Percentiles rank a stretch among this genome's conserved stretches.
phyloP scores from a whole-genome alignment of 2,888 invertebrate species.

The Thera britannica region DNA sequence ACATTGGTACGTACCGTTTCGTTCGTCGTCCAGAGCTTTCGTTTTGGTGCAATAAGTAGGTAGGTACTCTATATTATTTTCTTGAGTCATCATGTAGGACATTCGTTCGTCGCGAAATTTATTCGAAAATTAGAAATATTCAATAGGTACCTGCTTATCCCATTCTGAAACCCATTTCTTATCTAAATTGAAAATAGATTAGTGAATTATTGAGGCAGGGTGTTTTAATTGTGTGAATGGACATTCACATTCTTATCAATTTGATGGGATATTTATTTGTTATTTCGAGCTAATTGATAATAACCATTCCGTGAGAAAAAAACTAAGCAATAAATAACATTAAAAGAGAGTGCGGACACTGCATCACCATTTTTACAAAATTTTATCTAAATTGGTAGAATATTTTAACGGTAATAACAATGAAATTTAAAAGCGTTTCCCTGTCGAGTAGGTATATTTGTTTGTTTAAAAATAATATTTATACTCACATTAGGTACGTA shows the following conservation, averaged over 20 bases:
- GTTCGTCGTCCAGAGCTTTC: no score
- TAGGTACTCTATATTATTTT: neutral
- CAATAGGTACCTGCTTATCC: slow-evolving; percentile 17
- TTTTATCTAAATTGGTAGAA: slow-evolving; percentile 21
- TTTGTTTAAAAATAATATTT: no score
- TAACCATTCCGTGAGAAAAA: slow-evolving; percentile 63
- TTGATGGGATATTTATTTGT: slow-evolving; percentile 54
- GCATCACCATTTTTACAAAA: neutral
- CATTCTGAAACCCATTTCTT: slow-evolving; percentile 53
- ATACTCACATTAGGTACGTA: no score
- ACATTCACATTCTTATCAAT: slow-evolving; percentile 69
- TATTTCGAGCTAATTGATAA: slow-evolving; percentile 57
- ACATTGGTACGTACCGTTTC: no score
- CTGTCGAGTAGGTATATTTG: no score
- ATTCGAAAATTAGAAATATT: neutral
- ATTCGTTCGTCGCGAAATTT: slow-evolving; percentile 2
- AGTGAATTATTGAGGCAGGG: slow-evolving; percentile 55
- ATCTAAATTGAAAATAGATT: slow-evolving; percentile 69
- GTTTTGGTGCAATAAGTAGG: no score
- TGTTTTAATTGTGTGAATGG: slow-evolving; percentile 68
- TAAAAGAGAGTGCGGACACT: neutral
- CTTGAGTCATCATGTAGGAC: neutral
- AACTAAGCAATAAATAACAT: slow-evolving; percentile 8
- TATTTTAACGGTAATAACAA: neutral
- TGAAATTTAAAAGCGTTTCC: no score